Percentiles rank a stretch among this genome's conserved stretches.
These are phyloP conservation scores for Galerucella calmariensis DNA, from an alignment of 2,888 invertebrate genomes.

Conservation along the genomic window DNA sequence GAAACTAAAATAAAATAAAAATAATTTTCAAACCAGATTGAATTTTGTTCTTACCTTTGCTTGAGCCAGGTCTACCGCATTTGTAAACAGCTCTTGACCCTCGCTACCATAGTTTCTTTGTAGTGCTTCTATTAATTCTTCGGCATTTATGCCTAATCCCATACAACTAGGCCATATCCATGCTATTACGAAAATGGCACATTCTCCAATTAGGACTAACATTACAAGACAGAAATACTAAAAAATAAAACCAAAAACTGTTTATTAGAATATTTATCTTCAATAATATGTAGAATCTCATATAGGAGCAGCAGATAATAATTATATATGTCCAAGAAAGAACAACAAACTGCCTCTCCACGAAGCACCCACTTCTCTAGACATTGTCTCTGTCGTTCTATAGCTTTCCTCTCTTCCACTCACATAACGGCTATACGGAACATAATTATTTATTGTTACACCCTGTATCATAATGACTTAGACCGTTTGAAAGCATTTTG, in stretches of 20 bases:
- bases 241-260: constrained; percentile 50
- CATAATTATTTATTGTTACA: too few relatives aligned
- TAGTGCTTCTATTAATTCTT: constrained; percentile 76
- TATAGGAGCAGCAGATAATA: too few relatives aligned
- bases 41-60: constrained; percentile 63
- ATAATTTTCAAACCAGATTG: neutral
- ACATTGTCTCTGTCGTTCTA: too few relatives aligned
- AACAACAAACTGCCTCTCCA: too few relatives aligned
- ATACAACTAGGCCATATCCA: constrained; percentile 83
- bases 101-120: constrained; percentile 83
- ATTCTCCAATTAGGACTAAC: constrained; percentile 75
- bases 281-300: too few relatives aligned
- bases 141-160: constrained; percentile 76
- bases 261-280: neutral
- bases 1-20: constrained; percentile 68
- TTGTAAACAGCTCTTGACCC: constrained; percentile 80
- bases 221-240: constrained; percentile 80
- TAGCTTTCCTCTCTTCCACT: too few relatives aligned
- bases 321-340: too few relatives aligned
- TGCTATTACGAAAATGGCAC: constrained; percentile 76
- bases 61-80: constrained; percentile 83
- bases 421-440: too few relatives aligned
- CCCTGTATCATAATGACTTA: too few relatives aligned
- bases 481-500: too few relatives aligned
- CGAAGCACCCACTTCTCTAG: too few relatives aligned